Conservation (phyloP, 2,113 vertebrate species). For the Struthio camelus region DNA sequence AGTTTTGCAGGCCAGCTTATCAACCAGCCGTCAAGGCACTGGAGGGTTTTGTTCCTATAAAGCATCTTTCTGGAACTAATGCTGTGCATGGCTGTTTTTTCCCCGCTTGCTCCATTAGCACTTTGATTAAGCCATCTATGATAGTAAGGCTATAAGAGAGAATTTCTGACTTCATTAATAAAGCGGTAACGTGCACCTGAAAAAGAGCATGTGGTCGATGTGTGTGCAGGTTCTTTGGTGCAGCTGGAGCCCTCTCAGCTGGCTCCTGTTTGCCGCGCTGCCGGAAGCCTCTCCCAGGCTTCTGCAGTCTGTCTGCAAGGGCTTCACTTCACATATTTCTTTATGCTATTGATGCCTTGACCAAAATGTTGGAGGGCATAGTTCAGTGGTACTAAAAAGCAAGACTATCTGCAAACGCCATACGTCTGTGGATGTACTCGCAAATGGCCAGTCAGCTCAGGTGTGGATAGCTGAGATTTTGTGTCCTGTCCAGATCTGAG, state of each 20-base stretch:
- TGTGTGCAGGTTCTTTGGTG: not conserved
- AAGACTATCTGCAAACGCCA: not conserved
- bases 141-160: not conserved
- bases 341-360: not conserved
- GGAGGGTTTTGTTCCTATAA: slow-evolving; percentile 39
- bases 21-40: slow-evolving; percentile 10
- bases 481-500: not conserved
- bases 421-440: rapidly evolving
- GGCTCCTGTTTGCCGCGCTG: not conserved
- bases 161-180: not conserved
- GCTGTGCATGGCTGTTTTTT: not conserved
- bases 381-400: not conserved
- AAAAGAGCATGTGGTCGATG: not conserved
- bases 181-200: not conserved
- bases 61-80: not conserved
- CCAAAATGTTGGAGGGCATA: not conserved
- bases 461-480: not conserved
- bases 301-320: not conserved
- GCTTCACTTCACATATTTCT: slow-evolving; percentile 13
- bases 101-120: slow-evolving; percentile 16
- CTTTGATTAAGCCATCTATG: slow-evolving; percentile 40
- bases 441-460: not conserved
- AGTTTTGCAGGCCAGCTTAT: slow-evolving; percentile 35
- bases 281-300: not conserved
- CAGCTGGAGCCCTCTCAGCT: not conserved